Conservation (phyloP, 2,797 vertebrate species). For the Okamejei kenojei region DNA sequence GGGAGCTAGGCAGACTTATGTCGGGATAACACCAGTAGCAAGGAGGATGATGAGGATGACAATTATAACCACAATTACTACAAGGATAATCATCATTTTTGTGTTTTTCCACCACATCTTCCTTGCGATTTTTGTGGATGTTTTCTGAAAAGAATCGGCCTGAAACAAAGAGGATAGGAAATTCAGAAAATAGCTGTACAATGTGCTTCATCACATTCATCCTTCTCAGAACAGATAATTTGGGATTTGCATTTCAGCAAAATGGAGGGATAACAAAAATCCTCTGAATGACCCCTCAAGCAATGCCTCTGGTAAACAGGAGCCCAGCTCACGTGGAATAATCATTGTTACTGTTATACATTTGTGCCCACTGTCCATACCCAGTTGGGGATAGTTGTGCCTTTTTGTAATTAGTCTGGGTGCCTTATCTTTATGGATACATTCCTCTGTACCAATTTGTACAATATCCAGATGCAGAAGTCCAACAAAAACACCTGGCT, state of each 20-base stretch:
- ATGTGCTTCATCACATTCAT: neutral
- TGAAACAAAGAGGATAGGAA: conserved; percentile 49
- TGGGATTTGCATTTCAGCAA: conserved; percentile 11
- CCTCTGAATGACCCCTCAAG: neutral
- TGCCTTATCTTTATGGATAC: neutral
- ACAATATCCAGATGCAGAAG: neutral
- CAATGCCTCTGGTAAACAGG: neutral
- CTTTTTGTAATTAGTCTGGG: neutral
- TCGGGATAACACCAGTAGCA: conserved; percentile 56
- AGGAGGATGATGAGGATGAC: conserved; percentile 68
- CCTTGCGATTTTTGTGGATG: conserved; percentile 58
- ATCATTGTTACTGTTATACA: neutral
- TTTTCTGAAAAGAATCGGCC: conserved; percentile 68
- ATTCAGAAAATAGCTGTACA: neutral
- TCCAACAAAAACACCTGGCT: neutral
- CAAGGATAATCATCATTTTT: conserved; percentile 68
- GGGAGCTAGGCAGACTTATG: conserved; percentile 36
- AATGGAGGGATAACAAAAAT: conserved; percentile 10
- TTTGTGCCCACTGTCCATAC: neutral
- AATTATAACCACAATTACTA: conserved; percentile 55
- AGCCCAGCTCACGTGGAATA: neutral
- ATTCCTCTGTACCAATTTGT: neutral
- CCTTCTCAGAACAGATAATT: conserved; percentile 36
- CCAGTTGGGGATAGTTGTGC: neutral
- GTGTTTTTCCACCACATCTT: conserved; percentile 73